Evolutionary conservation across 2,888 invertebrate genomes (phyloP), one percentile per base, ranked within the genome.

Genomic region (Boloria selene): DNA sequence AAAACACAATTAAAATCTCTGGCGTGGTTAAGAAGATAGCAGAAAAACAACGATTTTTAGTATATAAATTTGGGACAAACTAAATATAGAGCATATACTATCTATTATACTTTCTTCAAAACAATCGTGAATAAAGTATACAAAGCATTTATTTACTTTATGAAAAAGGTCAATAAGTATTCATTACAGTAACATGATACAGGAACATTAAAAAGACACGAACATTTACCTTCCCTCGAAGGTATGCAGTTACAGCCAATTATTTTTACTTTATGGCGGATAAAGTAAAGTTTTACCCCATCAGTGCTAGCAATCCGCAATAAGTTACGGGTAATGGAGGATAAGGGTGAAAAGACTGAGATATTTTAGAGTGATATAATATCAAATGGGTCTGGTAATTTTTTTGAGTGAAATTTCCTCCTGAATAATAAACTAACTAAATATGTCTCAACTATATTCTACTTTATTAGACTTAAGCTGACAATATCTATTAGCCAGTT

Each of bases 401-500:
- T 61, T 62, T 59, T 62, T 61, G 38, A 4, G 13, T 13, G 38
- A 38, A 60, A 14, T 17, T 2, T 38, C 16, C 5, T 4, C 31
- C 47, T 58, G 31, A 31, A 18, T 10, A n/a, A 55, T 44, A 14
- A 14, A 13, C 14, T 3, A 2, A 17, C 17, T 55, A 17, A 44
- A 22, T 10, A 51, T 2, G 38, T 44, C 10, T 53, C 59, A 18
- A 53, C 53, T 64, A 47, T 26, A 38, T 58, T 56, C 4, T 13
- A n/a, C 16, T 61, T 52, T 53, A 47, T 49, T 50, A 54, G n/a
- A 61, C 38, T 18, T 22, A 59, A 58, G 58, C 59, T 62, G 71
- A 44, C 74, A 72, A 72, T 74, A 73, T 71, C 70, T 72, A 69
- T 70, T 63, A 67, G 69, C 65, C 72, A 70, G 69, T 68, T 72